Conservation (phyloP, 2,888 invertebrate species). For the Drosophila kanekoi region DNA sequence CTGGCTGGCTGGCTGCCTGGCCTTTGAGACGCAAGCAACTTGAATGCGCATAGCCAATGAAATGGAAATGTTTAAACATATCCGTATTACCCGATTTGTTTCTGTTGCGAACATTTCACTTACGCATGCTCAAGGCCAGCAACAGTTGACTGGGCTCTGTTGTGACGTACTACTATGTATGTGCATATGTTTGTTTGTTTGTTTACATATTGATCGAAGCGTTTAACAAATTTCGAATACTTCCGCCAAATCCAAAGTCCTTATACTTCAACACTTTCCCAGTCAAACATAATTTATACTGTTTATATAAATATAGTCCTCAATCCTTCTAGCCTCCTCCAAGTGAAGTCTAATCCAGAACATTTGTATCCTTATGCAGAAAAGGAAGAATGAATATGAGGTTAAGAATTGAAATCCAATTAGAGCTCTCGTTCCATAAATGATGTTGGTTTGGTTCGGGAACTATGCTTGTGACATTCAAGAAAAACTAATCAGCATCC, state of each 20-base stretch:
- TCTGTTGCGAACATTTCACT: conserved; percentile 64
- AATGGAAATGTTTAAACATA: conserved; percentile 72
- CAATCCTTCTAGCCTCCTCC: too few species aligned
- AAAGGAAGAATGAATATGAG: too few species aligned
- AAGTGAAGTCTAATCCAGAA: too few species aligned
- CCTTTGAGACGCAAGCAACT: conserved; percentile 55
- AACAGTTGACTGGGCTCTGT: conserved; percentile 46
- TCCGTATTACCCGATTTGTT: conserved; percentile 54
- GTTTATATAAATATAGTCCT: not conserved
- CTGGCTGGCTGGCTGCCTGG: conserved; percentile 34
- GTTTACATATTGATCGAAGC: conserved; percentile 19
- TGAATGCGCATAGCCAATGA: conserved; percentile 54
- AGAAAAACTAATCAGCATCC: too few species aligned
- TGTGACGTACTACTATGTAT: conserved; percentile 52
- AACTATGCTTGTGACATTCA: too few species aligned
- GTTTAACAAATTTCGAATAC: conserved; percentile 21
- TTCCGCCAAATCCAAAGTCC: conserved; percentile 19
- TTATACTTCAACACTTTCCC: conserved; percentile 9
- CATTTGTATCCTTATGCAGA: too few species aligned
- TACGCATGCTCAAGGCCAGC: conserved; percentile 64
- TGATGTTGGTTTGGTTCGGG: too few species aligned
- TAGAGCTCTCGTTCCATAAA: too few species aligned
- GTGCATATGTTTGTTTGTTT: conserved; percentile 10
- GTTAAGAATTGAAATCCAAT: too few species aligned
- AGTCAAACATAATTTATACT: not conserved